phyloP scores from a whole-genome alignment of 1,140 invertebrate species.

The Drosophila arawakana region DNA sequence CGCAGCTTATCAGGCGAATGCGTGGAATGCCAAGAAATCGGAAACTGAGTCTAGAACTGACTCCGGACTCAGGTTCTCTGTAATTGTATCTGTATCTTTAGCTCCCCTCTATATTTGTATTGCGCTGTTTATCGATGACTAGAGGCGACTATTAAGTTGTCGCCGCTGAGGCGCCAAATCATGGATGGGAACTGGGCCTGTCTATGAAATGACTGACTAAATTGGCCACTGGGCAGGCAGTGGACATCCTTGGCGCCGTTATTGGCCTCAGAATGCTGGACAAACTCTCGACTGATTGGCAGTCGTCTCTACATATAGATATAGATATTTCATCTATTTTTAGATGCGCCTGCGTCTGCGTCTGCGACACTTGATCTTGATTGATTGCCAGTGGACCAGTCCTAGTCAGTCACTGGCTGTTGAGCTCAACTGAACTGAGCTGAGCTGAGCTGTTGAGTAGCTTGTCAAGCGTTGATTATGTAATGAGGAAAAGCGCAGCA shows the following conservation, averaged over 20 bases:
- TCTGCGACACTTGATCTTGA: conserved; percentile 63
- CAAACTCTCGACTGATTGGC: conserved; percentile 53
- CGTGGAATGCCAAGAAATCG: neutral
- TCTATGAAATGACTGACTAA: conserved; percentile 36
- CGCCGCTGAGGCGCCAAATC: conserved; percentile 74
- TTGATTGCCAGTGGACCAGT: conserved; percentile 52
- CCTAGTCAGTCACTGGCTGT: no score
- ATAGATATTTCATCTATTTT: conserved; percentile 55
- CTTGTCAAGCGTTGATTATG: conserved; percentile 70
- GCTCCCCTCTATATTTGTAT: conserved; percentile 8
- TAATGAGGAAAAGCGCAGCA: conserved; percentile 64
- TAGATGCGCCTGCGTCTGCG: conserved; percentile 49
- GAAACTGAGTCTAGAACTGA: no score
- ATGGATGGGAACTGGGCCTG: conserved; percentile 79
- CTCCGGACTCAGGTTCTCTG: no score
- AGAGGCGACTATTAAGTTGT: conserved; percentile 78
- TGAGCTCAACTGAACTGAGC: neutral
- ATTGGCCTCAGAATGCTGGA: conserved; percentile 44
- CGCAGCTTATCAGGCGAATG: conserved; percentile 22
- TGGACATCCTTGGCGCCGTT: conserved; percentile 80
- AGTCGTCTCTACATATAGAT: conserved; percentile 26
- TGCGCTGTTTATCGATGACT: conserved; percentile 58
- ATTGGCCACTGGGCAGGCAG: conserved; percentile 47
- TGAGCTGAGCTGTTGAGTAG: neutral
- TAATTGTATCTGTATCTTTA: neutral